Conservation (phyloP, 2,113 vertebrate genomes). For the Pelecanoides urinatrix region DNA sequence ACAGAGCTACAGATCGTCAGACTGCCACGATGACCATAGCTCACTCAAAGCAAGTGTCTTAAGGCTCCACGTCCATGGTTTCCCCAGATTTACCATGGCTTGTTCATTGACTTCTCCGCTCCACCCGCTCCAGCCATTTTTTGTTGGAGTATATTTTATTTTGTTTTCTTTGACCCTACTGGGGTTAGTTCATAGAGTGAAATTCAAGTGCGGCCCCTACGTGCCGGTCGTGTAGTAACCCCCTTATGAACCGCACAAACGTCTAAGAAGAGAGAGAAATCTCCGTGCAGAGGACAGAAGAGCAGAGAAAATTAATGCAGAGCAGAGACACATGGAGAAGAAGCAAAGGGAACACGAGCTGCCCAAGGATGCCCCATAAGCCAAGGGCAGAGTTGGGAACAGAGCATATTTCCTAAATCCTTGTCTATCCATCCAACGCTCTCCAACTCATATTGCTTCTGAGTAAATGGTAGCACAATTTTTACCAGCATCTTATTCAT, state of each 20-base stretch:
- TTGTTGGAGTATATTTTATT: not conserved
- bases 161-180: not conserved
- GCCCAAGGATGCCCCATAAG: not conserved
- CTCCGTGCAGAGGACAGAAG: not conserved
- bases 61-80: not conserved
- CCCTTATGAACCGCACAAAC: not conserved
- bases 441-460: not conserved
- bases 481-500: not conserved
- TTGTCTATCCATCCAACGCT: not conserved
- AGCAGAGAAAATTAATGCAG: not conserved
- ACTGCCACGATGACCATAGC: not conserved
- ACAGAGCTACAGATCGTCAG: not conserved
- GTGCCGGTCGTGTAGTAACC: not conserved
- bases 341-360: not conserved
- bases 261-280: not conserved
- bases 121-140: not conserved
- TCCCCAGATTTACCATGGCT: not conserved
- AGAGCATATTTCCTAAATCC: not conserved
- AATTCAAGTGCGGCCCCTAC: not conserved
- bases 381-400: not conserved
- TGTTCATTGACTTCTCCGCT: accelerated
- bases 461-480: not conserved
- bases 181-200: not conserved
- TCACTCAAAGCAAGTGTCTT: not conserved
- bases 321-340: not conserved